Base-by-base conservation (phyloP, 2,797 vertebrate genomes). In the Rallus crepitans region DNA sequence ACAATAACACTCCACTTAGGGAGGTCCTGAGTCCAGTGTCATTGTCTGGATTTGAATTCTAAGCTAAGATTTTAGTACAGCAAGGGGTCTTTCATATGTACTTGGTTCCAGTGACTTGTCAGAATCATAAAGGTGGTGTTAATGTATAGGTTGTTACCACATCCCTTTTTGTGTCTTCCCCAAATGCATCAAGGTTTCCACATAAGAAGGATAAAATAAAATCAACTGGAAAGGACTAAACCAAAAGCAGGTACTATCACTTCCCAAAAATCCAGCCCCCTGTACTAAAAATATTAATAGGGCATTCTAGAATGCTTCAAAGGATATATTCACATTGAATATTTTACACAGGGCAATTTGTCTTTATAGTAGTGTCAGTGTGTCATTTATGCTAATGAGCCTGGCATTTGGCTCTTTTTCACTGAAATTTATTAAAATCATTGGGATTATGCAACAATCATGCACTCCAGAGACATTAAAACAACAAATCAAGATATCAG, bases 341-440 rank as follows among this genome's bases (percentile, higher is more conserved):
- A 55, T 76, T 92, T 96, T 91, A 61, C 71, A 68, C 77, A 76
- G 55, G 57, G 16, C 65, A 72, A 97, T 94, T 91, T 76, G 28
- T 96, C 86, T 96, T 96, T 95, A 83, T 96, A 93, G 94, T 95
- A 84, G 50, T 31, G 10, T 72, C 65, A 37, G 52, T 95, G 61
- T 92, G 57, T 96, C 84, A 93, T 96, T 97, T 97, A 94, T 96
- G 81, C 61, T 95, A 95, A 97, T 97, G 47, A 89, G 25, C 40
- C 59, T 84, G 79, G 61, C 42, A 96, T 33, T 77, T 85, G 37
- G 72, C 39, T 86, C 53, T 50, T 85, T 96, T 92, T 94, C 94
- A 76, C 56, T 64, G 15, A 6, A 70, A 69, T 83, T 81, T 84
- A 87, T 92, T 76, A 82, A 85, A 94, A 95, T 88, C 17, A 80